These are phyloP conservation scores for Nothoprocta pentlandii DNA, from an alignment of 2,113 vertebrate genomes.

Conservation along the genomic window DNA sequence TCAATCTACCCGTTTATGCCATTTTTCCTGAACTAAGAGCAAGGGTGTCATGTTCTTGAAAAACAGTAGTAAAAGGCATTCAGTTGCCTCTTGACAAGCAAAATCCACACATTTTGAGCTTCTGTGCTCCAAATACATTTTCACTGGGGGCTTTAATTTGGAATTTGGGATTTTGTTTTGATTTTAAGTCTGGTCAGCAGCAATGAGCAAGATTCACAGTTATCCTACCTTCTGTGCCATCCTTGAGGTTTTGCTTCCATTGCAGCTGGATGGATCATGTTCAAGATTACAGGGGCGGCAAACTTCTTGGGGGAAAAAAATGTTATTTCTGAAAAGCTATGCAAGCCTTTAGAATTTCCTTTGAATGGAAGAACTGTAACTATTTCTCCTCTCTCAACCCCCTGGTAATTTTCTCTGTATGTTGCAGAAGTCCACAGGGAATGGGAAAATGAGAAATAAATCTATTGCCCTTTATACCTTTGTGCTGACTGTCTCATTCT, in stretches of 20 bases:
- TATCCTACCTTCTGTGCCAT: neutral
- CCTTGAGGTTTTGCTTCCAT: conserved; percentile 24
- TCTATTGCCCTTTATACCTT: conserved; percentile 58
- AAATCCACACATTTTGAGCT: neutral
- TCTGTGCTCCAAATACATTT: neutral
- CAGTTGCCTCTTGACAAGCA: fast-evolving
- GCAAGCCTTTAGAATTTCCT: conserved; percentile 59
- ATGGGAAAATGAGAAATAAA: conserved; percentile 69
- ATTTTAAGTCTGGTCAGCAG: conserved; percentile 29
- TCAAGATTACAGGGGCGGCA: conserved; percentile 54
- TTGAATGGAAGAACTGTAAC: conserved; percentile 47
- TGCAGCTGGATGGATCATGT: conserved; percentile 22
- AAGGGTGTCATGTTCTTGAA: neutral
- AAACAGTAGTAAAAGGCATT: neutral
- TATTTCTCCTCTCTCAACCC: conserved; percentile 47
- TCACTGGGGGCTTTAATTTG: neutral
- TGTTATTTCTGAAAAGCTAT: conserved; percentile 60
- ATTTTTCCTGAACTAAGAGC: neutral
- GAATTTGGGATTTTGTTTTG: neutral
- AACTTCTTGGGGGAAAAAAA: conserved; percentile 52
- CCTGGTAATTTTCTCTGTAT: conserved; percentile 64
- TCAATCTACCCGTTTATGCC: neutral
- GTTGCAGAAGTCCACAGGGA: conserved; percentile 59
- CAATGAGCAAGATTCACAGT: neutral
- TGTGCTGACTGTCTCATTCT: conserved; percentile 50